Base-by-base conservation (phyloP, 2,888 invertebrate genomes). In the Hemithea aestivaria region DNA sequence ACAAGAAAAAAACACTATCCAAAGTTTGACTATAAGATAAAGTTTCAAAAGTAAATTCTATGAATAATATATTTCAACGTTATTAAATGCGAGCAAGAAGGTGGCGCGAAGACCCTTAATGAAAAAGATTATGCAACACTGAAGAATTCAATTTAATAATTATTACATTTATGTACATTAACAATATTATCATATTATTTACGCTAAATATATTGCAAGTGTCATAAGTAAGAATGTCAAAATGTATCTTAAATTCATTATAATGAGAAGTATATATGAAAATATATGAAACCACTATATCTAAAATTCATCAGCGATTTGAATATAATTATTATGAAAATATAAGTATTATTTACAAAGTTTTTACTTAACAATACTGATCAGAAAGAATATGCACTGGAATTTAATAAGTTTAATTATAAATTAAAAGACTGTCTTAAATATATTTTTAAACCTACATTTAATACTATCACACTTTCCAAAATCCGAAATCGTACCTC, bases 131-230 rank as follows among this genome's bases (percentile, higher is more conserved):
- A 45, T 55, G 49, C 52, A 53, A 58, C 43, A 56, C 34, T 37
- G 31, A 54, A 30, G 42, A 61, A 44, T 52, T 43, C 44, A 58
- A 65, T 16, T 16, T 5, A 16, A 58, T 52, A 58, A 59, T 53
- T 27, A 53, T 50, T 41, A 48, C 48, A 54, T 51, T 56, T 74
- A 80, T 79, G 73, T 78, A 81, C 77, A 80, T 50, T 53, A 73
- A 70, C 62, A 63, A 66, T 66, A 59, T 60, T 16, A 16, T 16
- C 2, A 16, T 16, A 4, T 16, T 46, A 53, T 48, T 60, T 61
- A 62, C 35, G 53, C 67, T 73, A 74, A 65, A 62, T 62, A 69
- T 81, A 83, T 81, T 82, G 82, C 82, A 69, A 67, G 62, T 68
- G 63, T 80, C 77, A 74, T 77, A 80, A 78, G 73, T 76, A 33